A percentile compares a stretch with the other conserved stretches of the same genome.
These are phyloP conservation scores for Porphyrio hochstetteri DNA, from an alignment of 2,113 vertebrate species.

Conservation along the genomic window DNA sequence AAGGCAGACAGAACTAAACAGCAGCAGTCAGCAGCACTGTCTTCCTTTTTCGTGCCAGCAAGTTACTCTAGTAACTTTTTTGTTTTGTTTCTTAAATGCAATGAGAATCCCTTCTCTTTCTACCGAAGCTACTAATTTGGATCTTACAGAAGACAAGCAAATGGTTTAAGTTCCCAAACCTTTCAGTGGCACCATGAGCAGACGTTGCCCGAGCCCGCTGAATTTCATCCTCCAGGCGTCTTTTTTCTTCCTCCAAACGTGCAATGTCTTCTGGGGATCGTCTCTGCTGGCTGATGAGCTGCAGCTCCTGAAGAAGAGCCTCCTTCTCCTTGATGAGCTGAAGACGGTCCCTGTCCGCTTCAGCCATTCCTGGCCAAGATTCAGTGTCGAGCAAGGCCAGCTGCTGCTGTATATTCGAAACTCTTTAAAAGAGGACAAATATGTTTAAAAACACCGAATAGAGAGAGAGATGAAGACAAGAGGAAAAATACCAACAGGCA, in stretches of 20 bases:
- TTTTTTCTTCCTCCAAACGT: constrained; percentile 88
- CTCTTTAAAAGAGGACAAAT: constrained; percentile 73
- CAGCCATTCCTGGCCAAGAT: constrained; percentile 92
- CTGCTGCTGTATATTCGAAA: constrained; percentile 93
- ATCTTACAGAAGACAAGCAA: background rate
- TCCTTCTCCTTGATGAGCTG: constrained; percentile 97
- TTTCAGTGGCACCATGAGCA: constrained; percentile 91
- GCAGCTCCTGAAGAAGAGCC: constrained; percentile 92
- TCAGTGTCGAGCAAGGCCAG: constrained; percentile 91
- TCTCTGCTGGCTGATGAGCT: constrained; percentile 88
- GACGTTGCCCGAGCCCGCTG: constrained; percentile 85
- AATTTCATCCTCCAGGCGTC: constrained; percentile 91
- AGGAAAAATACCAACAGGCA: background rate
- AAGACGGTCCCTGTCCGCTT: constrained; percentile 91
- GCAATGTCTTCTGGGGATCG: constrained; percentile 79
- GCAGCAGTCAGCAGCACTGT: background rate
- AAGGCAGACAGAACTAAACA: background rate
- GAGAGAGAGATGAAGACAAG: background rate
- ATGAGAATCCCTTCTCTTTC: background rate
- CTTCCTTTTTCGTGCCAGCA: background rate
- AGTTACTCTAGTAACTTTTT: background rate
- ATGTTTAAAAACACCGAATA: background rate
- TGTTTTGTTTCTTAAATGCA: background rate
- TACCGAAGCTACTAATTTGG: background rate
- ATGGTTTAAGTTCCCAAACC: constrained; percentile 70